phyloP scores from a whole-genome alignment of 53 echinoderm and acorn worm species.

The Actinopyga echinites region DNA sequence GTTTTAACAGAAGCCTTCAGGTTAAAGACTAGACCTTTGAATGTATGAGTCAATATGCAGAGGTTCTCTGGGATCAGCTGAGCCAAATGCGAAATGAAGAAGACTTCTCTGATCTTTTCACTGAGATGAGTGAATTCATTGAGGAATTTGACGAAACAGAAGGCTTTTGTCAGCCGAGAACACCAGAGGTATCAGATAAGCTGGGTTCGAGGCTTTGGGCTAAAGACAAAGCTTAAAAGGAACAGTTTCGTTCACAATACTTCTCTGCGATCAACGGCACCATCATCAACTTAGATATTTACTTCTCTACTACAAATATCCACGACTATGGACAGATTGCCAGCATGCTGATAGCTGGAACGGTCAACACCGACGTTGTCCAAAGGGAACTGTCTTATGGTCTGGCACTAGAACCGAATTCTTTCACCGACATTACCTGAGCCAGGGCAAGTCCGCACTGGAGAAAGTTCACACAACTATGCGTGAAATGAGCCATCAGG shows the following conservation, averaged over 20 bases:
- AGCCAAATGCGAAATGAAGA: conserved; percentile 22
- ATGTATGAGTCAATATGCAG: conserved; percentile 53
- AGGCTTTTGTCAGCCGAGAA: no score
- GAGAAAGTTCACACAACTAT: no score
- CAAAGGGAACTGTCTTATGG: not conserved
- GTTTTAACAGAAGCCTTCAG: not conserved
- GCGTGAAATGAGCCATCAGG: no score
- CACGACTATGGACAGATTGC: not conserved
- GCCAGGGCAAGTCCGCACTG: not conserved
- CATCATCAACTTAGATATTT: conserved; percentile 19
- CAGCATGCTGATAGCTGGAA: not conserved
- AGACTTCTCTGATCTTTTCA: not conserved
- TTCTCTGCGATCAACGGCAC: conserved; percentile 34
- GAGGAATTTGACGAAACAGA: not conserved
- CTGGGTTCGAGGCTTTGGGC: not conserved
- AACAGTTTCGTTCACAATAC: conserved; percentile 19
- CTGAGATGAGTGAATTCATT: not conserved
- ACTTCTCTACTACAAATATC: conserved; percentile 44
- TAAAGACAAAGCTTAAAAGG: not conserved
- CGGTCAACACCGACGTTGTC: not conserved
- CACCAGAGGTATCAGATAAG: not conserved
- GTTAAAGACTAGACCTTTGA: conserved; percentile 13
- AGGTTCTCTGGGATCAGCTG: conserved; percentile 6
- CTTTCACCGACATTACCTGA: conserved; percentile 9
- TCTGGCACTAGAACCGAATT: not conserved